Evolutionary conservation across 2,888 invertebrate genomes (phyloP), one percentile per base, ranked within the genome.

Genomic region (Metopia argyrocephala): DNA sequence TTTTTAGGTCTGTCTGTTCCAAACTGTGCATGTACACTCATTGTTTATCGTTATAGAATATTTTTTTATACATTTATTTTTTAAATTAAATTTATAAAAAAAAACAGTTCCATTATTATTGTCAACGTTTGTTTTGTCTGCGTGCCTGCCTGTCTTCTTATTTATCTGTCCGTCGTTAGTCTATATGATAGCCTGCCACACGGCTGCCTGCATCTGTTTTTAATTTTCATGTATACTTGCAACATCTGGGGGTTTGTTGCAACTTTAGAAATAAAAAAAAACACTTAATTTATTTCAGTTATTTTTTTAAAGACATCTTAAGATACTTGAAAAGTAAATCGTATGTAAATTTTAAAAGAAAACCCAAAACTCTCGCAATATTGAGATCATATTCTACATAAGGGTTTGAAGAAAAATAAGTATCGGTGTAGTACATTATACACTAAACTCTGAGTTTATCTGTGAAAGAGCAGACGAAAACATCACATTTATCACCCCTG

Each of bases 161-260:
- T 38, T 3, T 15, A 15, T 38, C 38, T 38, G 38, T 38, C 21
- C 23, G 9, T 4, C 9, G 20, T 23, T 45, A 38, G 15, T 59
- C 38, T 38, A 9, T 27, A n/a, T 18, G n/a, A n/a, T n/a, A n/a
- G n/a, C 7, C 23, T 23, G 78, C 45, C 70, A 38, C 15, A 38
- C 38, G 38, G 38, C 38, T 76, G 79, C 57, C 54, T 76, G 71
- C 76, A 80, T 80, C 57, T 80, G 80, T 66, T 68, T 71, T 57
- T 48, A 68, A 71, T 80, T 80, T 78, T 68, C 45, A 64, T 64
- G 62, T 66, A 38, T 68, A 66, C 68, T 46, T 68, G 57, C 12
- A 78, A 71, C 65, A 78, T 71, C 65, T 65, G 71, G 65, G 59
- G 46, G 65, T 38, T 38, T n/a, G n/a, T 64, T 66, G 21, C 52